Percentiles rank a stretch among this genome's conserved stretches.
These are phyloP conservation scores for Lampris megalopsis DNA, from an alignment of 2,113 vertebrate species.

Conservation along the genomic window DNA sequence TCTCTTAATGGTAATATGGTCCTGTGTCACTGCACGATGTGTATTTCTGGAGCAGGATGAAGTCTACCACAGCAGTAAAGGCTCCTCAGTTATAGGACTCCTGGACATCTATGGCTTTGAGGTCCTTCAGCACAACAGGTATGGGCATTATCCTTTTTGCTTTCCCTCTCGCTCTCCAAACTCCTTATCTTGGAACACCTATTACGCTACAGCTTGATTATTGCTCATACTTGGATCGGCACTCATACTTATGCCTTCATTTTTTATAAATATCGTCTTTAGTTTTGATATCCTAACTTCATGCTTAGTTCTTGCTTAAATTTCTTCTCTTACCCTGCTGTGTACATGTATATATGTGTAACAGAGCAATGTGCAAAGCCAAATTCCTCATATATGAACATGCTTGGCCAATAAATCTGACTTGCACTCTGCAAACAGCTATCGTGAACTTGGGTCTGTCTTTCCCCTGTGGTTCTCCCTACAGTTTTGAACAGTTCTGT, in stretches of 20 bases:
- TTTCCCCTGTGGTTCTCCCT: neutral
- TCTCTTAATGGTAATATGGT: neutral
- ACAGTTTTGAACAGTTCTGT: slow-evolving; percentile 98
- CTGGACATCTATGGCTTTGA: slow-evolving; percentile 99
- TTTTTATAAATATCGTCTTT: too few relatives aligned
- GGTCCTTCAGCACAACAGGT: slow-evolving; percentile 97
- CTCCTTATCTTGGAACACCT: neutral
- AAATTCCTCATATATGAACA: too few relatives aligned
- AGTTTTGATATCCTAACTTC: too few relatives aligned
- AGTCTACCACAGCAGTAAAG: slow-evolving; percentile 86
- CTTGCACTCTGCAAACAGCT: too few relatives aligned
- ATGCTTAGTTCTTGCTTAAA: too few relatives aligned
- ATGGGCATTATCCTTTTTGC: neutral
- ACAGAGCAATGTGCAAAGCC: too few relatives aligned
- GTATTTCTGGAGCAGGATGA: slow-evolving; percentile 82
- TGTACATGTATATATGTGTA: too few relatives aligned
- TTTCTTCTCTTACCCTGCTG: too few relatives aligned
- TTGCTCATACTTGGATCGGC: too few relatives aligned
- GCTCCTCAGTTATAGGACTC: slow-evolving; percentile 91
- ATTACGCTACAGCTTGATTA: too few relatives aligned
- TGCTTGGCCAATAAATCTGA: too few relatives aligned
- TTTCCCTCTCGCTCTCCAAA: neutral
- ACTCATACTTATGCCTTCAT: too few relatives aligned
- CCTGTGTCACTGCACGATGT: neutral
- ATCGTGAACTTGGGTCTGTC: neutral